Conservation (phyloP, 2,797 vertebrate species). For the Chelon auratus region DNA sequence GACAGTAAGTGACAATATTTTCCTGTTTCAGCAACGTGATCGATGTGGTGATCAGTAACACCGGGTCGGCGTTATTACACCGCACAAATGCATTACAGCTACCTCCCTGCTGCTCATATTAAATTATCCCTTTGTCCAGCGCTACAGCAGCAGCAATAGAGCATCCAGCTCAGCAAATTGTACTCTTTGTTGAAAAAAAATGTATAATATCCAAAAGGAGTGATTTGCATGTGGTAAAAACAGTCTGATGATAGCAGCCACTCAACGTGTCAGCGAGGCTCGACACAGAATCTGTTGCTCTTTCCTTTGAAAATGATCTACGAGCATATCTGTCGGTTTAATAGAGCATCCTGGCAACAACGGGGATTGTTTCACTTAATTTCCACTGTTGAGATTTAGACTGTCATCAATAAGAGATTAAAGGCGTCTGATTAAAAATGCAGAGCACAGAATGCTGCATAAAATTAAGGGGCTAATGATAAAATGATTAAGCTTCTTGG, state of each 20-base stretch:
- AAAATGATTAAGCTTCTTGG: slow-evolving; percentile 73
- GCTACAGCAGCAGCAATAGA: slow-evolving; percentile 31
- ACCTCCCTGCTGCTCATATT: slow-evolving; percentile 48
- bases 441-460: slow-evolving; percentile 66
- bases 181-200: slow-evolving; percentile 9
- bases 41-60: slow-evolving; percentile 56
- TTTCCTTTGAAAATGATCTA: slow-evolving; percentile 65
- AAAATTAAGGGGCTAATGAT: slow-evolving; percentile 76
- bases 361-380: slow-evolving; percentile 68
- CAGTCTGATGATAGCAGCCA: slow-evolving; percentile 40
- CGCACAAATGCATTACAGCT: slow-evolving; percentile 59
- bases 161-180: slow-evolving; percentile 11
- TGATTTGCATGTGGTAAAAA: slow-evolving; percentile 22
- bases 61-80: slow-evolving; percentile 65
- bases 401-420: slow-evolving; percentile 78
- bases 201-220: neutral
- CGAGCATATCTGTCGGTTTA: slow-evolving; percentile 63
- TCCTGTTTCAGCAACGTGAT: slow-evolving; percentile 70
- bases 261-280: slow-evolving; percentile 24
- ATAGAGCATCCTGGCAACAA: slow-evolving; percentile 56
- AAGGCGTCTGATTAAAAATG: slow-evolving; percentile 73
- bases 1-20: slow-evolving; percentile 52
- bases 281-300: slow-evolving; percentile 22
- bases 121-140: slow-evolving; percentile 56
- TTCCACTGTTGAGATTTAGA: slow-evolving; percentile 71